Conservation (phyloP, 2,113 vertebrate species). For the Tretioscincus oriximinensis region DNA sequence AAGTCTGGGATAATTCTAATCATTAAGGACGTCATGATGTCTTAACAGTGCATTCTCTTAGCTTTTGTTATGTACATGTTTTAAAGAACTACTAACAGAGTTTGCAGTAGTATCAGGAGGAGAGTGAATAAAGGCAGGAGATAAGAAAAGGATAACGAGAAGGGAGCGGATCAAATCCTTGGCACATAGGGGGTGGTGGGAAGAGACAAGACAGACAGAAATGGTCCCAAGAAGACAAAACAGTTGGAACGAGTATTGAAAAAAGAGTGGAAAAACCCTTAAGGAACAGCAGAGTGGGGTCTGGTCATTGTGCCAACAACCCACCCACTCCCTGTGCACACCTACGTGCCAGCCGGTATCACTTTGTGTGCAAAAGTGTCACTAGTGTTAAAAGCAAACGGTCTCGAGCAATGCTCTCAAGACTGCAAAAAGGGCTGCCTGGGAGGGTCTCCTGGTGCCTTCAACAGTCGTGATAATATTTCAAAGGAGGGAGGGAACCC, state of each 20-base stretch:
- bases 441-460: constrained; percentile 45
- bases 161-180: constrained; percentile 16
- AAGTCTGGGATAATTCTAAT: constrained; percentile 47
- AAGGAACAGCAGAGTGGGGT: constrained; percentile 26
- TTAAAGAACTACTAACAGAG: background rate
- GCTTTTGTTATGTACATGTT: background rate
- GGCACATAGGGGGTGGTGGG: constrained; percentile 14
- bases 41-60: background rate
- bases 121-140: constrained; percentile 26
- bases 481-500: constrained; percentile 22
- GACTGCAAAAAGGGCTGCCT: constrained; percentile 74
- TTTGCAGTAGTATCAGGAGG: constrained; percentile 9
- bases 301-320: constrained; percentile 48
- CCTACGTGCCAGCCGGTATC: constrained; percentile 7
- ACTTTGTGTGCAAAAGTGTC: constrained; percentile 54
- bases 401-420: constrained; percentile 41
- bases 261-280: too few species aligned
- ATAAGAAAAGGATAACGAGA: constrained; percentile 15
- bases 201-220: background rate
- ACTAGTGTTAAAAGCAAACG: constrained; percentile 73
- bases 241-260: too few species aligned
- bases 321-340: constrained; percentile 7
- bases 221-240: constrained; percentile 25
- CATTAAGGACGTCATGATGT: constrained; percentile 5
- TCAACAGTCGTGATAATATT: constrained; percentile 1